phyloP scores from a whole-genome alignment of 2,797 vertebrate species.

The Chaetodon trifasciatus region DNA sequence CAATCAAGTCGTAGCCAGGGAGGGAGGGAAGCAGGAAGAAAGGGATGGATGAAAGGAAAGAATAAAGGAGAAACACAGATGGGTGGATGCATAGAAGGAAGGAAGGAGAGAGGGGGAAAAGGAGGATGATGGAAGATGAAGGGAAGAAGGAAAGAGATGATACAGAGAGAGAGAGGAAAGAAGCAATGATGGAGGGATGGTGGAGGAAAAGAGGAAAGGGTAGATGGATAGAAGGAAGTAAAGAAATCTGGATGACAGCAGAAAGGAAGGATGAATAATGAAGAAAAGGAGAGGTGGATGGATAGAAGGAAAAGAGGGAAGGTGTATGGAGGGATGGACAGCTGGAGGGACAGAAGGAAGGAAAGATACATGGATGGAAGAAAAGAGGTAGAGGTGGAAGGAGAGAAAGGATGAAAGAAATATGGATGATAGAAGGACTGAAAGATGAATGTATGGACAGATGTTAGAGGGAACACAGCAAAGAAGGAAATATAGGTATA shows the following conservation, averaged over 20 bases:
- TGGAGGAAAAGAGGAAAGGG: no score
- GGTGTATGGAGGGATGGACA: background rate
- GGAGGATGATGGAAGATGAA: background rate
- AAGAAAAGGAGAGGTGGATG: no score
- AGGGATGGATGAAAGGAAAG: background rate
- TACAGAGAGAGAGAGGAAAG: background rate
- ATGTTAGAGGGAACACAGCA: background rate
- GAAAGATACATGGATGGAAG: no score
- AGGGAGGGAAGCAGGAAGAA: background rate
- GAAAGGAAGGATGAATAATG: background rate
- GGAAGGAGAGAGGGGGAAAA: background rate
- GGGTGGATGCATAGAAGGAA: background rate
- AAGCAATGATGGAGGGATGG: background rate
- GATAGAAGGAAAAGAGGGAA: background rate
- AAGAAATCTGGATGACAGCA: background rate
- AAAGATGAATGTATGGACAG: background rate
- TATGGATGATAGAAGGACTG: background rate
- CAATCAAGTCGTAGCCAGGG: slow-evolving; percentile 8
- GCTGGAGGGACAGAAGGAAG: no score
- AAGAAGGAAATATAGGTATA: background rate
- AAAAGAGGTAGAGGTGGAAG: no score
- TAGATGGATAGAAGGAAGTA: background rate
- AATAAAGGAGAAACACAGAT: background rate
- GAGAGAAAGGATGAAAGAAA: background rate
- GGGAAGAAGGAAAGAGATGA: background rate